These are phyloP conservation scores for Drosophila parvula DNA, from an alignment of 1,140 invertebrate genomes.

Conservation along the genomic window DNA sequence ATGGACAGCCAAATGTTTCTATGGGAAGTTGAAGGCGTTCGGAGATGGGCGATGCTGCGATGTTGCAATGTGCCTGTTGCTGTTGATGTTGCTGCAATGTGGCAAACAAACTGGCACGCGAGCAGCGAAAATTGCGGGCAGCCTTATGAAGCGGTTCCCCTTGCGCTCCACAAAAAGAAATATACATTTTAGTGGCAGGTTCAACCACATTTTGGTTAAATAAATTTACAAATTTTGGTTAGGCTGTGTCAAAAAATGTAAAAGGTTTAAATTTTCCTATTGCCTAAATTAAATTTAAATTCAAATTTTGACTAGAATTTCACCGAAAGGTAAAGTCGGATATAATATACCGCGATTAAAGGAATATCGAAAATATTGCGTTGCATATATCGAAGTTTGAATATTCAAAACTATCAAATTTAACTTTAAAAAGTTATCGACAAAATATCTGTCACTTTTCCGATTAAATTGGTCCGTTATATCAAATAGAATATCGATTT, in stretches of 20 bases:
- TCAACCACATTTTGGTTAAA: background rate
- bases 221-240: background rate
- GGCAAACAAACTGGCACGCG: slow-evolving; percentile 69
- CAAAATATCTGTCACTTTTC: too few relatives aligned
- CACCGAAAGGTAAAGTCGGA: too few relatives aligned
- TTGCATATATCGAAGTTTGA: too few relatives aligned
- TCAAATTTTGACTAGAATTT: background rate
- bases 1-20: slow-evolving; percentile 47
- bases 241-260: background rate
- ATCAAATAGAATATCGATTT: too few relatives aligned
- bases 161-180: slow-evolving; percentile 31
- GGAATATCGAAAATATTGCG: too few relatives aligned
- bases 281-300: too few relatives aligned
- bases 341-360: too few relatives aligned
- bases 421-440: too few relatives aligned
- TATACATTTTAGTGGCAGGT: background rate
- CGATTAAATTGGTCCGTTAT: too few relatives aligned
- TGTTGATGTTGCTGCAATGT: slow-evolving; percentile 27
- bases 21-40: slow-evolving; percentile 71
- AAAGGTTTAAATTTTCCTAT: too few relatives aligned
- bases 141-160: slow-evolving; percentile 68
- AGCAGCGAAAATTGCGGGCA: slow-evolving; percentile 65
- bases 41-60: slow-evolving; percentile 41
- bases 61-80: slow-evolving; percentile 27
- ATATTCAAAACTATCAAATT: too few relatives aligned